These are phyloP conservation scores for Adelges cooleyi DNA, from an alignment of 1,140 invertebrate species.

Conservation along the genomic window DNA sequence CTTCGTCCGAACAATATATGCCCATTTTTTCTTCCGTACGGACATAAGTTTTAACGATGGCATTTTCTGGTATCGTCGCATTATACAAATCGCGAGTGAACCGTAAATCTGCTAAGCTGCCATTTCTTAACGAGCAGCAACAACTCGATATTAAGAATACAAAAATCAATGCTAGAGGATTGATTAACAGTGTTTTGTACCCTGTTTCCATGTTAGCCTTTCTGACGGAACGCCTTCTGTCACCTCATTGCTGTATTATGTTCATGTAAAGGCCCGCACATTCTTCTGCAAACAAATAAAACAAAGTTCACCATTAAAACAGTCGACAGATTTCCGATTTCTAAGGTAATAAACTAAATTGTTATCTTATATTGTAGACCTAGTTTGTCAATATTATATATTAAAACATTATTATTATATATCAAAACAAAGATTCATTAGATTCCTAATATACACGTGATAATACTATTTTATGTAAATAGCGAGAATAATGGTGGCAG, in stretches of 20 bases:
- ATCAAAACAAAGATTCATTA: no score
- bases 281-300: not conserved
- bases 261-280: not conserved
- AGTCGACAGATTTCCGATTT: no score
- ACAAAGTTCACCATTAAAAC: no score
- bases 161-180: not conserved
- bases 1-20: slow-evolving; percentile 45
- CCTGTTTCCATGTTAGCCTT: not conserved
- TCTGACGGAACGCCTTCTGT: not conserved
- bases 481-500: no score
- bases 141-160: slow-evolving; percentile 1
- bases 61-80: slow-evolving; percentile 83
- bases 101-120: slow-evolving; percentile 37
- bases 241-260: not conserved
- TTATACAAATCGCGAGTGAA: slow-evolving; percentile 74
- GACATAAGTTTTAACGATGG: slow-evolving; percentile 70
- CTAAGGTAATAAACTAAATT: no score
- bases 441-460: no score
- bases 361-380: no score
- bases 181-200: not conserved
- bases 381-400: no score
- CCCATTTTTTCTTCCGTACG: slow-evolving; percentile 56
- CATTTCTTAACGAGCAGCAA: not conserved
- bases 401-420: no score
- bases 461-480: no score